Conservation (phyloP, 1,140 invertebrate genomes). For the Anadara kagoshimensis region DNA sequence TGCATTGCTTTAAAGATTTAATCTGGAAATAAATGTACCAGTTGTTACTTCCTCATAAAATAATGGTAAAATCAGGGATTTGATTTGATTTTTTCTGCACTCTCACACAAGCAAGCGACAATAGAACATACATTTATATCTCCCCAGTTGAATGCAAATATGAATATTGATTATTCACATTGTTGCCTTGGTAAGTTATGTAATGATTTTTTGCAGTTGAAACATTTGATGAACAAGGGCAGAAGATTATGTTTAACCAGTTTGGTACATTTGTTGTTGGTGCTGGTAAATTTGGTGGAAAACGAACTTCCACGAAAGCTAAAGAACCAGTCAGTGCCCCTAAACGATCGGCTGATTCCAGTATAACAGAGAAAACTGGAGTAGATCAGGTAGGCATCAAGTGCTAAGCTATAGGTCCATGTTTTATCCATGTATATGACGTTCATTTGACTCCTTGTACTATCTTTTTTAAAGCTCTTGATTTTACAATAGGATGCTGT, state of each 20-base stretch:
- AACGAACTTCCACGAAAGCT: constrained; percentile 81
- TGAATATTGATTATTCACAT: constrained; percentile 85
- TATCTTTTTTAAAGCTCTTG: neutral
- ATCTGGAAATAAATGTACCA: too few relatives aligned
- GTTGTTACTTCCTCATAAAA: too few relatives aligned
- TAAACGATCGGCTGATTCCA: constrained; percentile 83
- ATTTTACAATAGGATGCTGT: neutral
- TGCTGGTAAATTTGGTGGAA: constrained; percentile 90
- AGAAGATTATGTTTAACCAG: constrained; percentile 79
- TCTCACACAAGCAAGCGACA: too few relatives aligned
- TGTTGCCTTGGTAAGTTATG: too few relatives aligned
- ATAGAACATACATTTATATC: too few relatives aligned
- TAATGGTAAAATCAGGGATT: too few relatives aligned
- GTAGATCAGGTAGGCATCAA: constrained; percentile 83
- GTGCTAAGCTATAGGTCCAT: too few relatives aligned
- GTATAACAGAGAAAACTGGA: constrained; percentile 83
- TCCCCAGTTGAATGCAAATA: constrained; percentile 81
- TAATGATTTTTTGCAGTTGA: constrained; percentile 78
- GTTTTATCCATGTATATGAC: too few relatives aligned
- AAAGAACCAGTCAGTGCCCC: constrained; percentile 82
- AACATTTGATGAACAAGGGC: constrained; percentile 81
- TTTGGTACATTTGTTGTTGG: constrained; percentile 87
- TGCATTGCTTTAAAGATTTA: too few relatives aligned
- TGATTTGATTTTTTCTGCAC: too few relatives aligned
- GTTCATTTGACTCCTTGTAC: too few relatives aligned